phyloP scores from a whole-genome alignment of 2,113 vertebrate species.

The Lamprotornis superbus region DNA sequence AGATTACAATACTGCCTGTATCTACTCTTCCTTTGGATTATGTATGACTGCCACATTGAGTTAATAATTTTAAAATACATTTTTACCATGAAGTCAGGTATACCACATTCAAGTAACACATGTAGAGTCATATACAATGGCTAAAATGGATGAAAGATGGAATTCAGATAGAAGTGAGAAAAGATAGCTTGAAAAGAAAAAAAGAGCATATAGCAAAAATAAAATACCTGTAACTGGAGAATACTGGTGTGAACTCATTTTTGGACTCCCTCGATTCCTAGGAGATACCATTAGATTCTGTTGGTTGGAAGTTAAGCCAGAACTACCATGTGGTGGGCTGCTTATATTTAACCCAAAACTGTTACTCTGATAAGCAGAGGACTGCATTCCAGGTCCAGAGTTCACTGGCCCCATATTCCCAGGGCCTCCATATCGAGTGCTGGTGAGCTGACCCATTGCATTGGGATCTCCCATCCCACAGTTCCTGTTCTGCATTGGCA shows the following conservation, averaged over 20 bases:
- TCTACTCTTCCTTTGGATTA: neutral
- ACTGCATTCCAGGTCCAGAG: slow-evolving; percentile 69
- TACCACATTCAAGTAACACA: neutral
- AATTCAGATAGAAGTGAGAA: neutral
- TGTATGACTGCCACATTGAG: neutral
- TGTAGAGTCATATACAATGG: neutral
- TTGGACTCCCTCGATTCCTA: slow-evolving; percentile 90
- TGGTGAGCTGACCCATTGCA: slow-evolving; percentile 63
- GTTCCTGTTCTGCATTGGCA: slow-evolving; percentile 75
- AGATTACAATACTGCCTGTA: neutral
- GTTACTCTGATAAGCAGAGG: slow-evolving; percentile 83
- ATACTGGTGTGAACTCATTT: slow-evolving; percentile 90
- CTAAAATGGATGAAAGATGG: neutral
- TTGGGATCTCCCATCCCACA: slow-evolving; percentile 72
- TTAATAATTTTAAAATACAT: neutral
- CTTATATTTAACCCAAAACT: slow-evolving; percentile 86
- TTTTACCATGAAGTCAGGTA: neutral
- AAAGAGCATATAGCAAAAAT: neutral
- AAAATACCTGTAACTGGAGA: slow-evolving; percentile 89
- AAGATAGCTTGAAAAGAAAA: neutral
- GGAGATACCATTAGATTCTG: slow-evolving; percentile 92
- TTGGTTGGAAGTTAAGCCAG: slow-evolving; percentile 81
- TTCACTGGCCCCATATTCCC: slow-evolving; percentile 57
- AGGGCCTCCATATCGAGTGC: slow-evolving; percentile 65
- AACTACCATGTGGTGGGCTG: slow-evolving; percentile 88